Conservation (phyloP, 2,888 invertebrate genomes). For the Ypsolopha scabrella region DNA sequence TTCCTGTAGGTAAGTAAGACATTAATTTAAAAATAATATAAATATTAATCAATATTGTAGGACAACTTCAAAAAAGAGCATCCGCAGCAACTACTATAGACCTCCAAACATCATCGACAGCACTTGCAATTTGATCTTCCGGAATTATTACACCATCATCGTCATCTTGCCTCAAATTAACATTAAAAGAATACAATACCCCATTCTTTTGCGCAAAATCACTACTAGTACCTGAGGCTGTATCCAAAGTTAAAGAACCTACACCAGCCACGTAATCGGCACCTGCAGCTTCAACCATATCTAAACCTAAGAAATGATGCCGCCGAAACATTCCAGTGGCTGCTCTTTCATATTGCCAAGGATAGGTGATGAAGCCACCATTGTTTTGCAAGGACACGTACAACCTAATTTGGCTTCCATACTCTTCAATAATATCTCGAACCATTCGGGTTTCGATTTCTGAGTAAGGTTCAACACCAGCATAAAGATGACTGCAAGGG, state of each 20-base stretch:
- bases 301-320: conserved; percentile 33
- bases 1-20: too few species aligned
- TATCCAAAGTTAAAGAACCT: conserved; percentile 33
- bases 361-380: conserved; percentile 75
- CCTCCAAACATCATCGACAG: conserved; percentile 42
- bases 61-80: not conserved
- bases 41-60: conserved; percentile 6
- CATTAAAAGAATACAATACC: conserved; percentile 35
- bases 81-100: conserved; percentile 31
- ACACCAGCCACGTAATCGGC: conserved; percentile 30
- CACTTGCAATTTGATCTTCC: conserved; percentile 27
- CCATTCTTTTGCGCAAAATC: conserved; percentile 35
- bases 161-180: conserved; percentile 34
- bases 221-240: conserved; percentile 44
- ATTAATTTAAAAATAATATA: too few species aligned
- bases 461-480: conserved; percentile 73
- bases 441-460: conserved; percentile 74
- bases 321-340: conserved; percentile 46
- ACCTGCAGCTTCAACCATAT: conserved; percentile 31
- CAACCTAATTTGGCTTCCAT: conserved; percentile 58
- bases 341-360: conserved; percentile 73
- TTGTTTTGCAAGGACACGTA: conserved; percentile 84
- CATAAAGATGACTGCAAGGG: conserved; percentile 74
- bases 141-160: conserved; percentile 33
- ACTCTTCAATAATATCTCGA: conserved; percentile 61